These are phyloP conservation scores for Heteractis magnifica DNA, from an alignment of 92 coral and sea anemone genomes.

Conservation along the genomic window DNA sequence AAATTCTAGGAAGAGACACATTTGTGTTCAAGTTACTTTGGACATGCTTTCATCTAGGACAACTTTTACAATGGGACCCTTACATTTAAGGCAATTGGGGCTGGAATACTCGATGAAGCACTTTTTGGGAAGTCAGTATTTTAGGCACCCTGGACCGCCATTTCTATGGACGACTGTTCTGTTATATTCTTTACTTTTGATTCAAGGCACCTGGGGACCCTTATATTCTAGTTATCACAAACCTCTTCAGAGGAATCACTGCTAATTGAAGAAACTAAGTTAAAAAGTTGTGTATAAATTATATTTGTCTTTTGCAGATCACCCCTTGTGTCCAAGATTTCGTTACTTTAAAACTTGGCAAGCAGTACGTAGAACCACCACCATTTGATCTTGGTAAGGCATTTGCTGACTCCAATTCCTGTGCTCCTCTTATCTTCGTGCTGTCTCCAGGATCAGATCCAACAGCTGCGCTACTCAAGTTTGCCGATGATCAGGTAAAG, in stretches of 20 bases:
- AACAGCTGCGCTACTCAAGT: slow-evolving; percentile 95
- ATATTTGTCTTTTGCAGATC: slow-evolving; percentile 46
- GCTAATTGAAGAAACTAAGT: neutral
- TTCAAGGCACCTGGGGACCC: no score
- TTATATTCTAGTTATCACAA: no score
- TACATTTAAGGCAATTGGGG: no score
- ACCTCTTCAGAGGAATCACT: no score
- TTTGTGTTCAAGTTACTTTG: neutral
- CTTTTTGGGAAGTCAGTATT: no score
- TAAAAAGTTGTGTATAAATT: neutral
- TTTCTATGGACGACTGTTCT: no score
- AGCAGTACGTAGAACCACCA: slow-evolving; percentile 91
- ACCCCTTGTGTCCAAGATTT: slow-evolving; percentile 96
- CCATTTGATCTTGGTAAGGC: slow-evolving; percentile 98
- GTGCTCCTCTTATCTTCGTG: slow-evolving; percentile 95
- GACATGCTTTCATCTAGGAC: no score
- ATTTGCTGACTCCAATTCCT: slow-evolving; percentile 91
- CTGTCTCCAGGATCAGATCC: slow-evolving; percentile 99
- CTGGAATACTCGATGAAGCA: no score
- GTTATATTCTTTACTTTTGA: no score
- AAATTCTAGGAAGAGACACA: neutral
- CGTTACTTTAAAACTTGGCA: slow-evolving; percentile 88
- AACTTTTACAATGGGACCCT: no score
- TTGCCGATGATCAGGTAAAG: slow-evolving; percentile 96
- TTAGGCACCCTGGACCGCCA: no score